phyloP scores from a whole-genome alignment of 2,797 vertebrate species.

The Corythornis leucogaster region DNA sequence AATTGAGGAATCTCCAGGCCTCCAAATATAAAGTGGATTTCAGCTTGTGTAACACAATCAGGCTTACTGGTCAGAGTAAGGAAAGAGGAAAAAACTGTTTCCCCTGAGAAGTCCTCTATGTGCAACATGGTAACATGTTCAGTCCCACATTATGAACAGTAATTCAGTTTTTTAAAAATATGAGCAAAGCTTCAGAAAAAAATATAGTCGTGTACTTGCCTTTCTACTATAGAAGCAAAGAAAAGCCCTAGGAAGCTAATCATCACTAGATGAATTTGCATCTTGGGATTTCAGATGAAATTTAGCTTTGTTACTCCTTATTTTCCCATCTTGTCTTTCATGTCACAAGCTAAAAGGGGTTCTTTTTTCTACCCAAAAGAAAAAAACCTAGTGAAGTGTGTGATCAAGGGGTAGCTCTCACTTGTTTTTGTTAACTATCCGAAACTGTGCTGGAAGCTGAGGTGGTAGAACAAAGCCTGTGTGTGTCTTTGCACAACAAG shows the following conservation, averaged over 20 bases:
- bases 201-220: neutral
- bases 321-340: neutral
- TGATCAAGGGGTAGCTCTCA: neutral
- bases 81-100: neutral
- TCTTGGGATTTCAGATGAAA: neutral
- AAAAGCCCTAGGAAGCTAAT: neutral
- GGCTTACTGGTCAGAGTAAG: neutral
- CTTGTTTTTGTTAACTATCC: neutral
- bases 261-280: neutral
- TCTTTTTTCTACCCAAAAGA: neutral
- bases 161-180: neutral
- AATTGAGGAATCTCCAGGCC: neutral
- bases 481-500: neutral
- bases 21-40: neutral
- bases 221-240: neutral
- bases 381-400: neutral
- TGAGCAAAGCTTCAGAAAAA: neutral
- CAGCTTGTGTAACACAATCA: rapidly evolving
- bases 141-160: neutral
- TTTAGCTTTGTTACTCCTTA: neutral
- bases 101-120: neutral
- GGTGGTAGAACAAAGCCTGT: neutral
- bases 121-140: neutral
- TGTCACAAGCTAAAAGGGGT: neutral
- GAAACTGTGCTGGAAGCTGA: neutral